Conservation (phyloP, 2,113 vertebrate species). For the Girardinichthys multiradiatus region DNA sequence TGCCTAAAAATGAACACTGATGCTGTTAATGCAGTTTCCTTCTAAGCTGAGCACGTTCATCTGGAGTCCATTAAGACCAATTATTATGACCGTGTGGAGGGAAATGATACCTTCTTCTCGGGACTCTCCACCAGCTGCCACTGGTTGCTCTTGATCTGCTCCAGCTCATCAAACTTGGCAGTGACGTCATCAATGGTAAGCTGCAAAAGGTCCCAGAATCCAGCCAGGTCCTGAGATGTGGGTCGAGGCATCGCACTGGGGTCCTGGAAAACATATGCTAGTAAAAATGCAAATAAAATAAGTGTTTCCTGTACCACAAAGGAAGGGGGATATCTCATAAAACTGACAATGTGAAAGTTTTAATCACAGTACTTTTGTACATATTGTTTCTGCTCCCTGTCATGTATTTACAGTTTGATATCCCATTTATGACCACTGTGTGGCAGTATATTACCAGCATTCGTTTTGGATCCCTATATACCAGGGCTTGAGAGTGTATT, state of each 20-base stretch:
- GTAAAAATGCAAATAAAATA: not conserved
- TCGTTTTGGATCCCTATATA: not conserved
- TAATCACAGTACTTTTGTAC: not conserved
- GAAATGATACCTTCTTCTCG: constrained; percentile 87
- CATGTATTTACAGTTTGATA: not conserved
- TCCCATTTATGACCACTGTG: constrained; percentile 36
- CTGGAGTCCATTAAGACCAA: constrained; percentile 37
- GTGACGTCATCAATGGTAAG: constrained; percentile 97
- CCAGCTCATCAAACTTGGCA: constrained; percentile 97
- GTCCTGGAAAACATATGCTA: constrained; percentile 80
- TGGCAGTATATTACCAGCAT: constrained; percentile 45
- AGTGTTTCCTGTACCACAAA: not conserved
- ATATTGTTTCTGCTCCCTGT: not conserved
- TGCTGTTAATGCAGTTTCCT: constrained; percentile 18
- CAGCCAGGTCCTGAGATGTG: constrained; percentile 97
- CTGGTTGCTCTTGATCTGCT: constrained; percentile 93
- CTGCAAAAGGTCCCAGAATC: constrained; percentile 99
- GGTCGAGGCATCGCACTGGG: constrained; percentile 98
- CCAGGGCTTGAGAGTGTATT: not conserved
- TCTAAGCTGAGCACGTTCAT: constrained; percentile 31
- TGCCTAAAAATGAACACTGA: constrained; percentile 29
- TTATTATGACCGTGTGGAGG: constrained; percentile 14
- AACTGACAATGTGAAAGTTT: not conserved
- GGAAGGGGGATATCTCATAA: not conserved
- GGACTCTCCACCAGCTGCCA: constrained; percentile 92